Evolutionary conservation across 1,140 invertebrate genomes (phyloP), one percentile per base, ranked within the genome.

Genomic region (Copidosoma floridanum): DNA sequence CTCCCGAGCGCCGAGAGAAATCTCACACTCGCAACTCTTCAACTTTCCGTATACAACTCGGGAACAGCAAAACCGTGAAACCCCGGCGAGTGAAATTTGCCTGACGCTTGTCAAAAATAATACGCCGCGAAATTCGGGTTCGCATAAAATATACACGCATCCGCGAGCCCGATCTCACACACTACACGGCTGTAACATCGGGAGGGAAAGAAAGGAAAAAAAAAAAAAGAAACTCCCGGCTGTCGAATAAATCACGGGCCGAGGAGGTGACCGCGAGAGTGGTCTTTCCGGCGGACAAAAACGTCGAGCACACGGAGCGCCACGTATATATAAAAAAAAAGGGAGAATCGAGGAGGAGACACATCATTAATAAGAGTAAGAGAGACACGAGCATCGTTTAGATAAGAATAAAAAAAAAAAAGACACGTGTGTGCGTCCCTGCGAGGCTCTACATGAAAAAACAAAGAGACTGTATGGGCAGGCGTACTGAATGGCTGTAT

Each of bases 311-410:
- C 18, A 43, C 23, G 5, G n/a, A n/a, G n/a, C n/a, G n/a, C n/a
- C n/a, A n/a, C n/a, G n/a, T 18, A 41, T 21, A 57, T 40, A 43
- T 7, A 48, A 32, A 52, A 18, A 32, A n/a, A n/a, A n/a, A n/a
- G n/a, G n/a, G n/a, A n/a, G n/a, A n/a, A n/a, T n/a, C n/a, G n/a
- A n/a, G n/a, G n/a, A n/a, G n/a, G 57, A 44, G 51, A 47, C 32
- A 46, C 41, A 37, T 60, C 57, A 60, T 53, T 60, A 53, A 60
- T 53, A 60, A 60, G 50, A 60, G 57, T 46, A 53, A 53, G 57
- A 47, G 44, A 60, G 57, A 60, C 50, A 54, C 50, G 51, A 54
- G 51, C 50, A 60, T 60, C 41, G 51, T 53, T 53, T 53, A 53
- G 57, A 60, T 53, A 60, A 46, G 57, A 47, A 54, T 53, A 54